phyloP scores from a whole-genome alignment of 2,888 invertebrate genomes.

The Aphrophora alni region DNA sequence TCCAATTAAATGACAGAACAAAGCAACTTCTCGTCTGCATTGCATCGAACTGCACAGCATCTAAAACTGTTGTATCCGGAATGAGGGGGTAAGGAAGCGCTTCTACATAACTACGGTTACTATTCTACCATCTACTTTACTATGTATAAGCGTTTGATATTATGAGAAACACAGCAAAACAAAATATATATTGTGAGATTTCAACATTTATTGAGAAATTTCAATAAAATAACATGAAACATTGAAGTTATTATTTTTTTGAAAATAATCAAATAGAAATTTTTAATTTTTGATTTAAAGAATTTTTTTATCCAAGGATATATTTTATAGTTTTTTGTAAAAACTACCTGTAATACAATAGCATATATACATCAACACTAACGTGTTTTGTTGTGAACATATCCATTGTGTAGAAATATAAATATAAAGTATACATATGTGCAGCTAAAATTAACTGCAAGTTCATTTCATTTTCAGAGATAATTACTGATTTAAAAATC shows the following conservation, averaged over 20 bases:
- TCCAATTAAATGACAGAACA: background rate
- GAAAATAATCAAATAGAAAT: background rate
- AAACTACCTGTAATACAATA: too few relatives aligned
- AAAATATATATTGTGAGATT: background rate
- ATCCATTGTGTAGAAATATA: background rate
- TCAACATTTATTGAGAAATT: background rate
- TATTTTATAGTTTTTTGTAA: background rate
- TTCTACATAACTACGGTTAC: conserved; percentile 22
- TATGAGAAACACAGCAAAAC: conserved; percentile 4
- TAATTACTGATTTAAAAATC: too few relatives aligned
- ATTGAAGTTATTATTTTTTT: background rate
- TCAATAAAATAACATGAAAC: background rate
- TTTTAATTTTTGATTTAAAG: background rate
- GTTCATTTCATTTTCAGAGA: too few relatives aligned
- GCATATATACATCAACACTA: too few relatives aligned
- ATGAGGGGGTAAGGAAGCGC: background rate
- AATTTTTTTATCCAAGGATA: background rate
- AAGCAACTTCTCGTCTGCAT: background rate
- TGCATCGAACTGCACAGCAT: background rate
- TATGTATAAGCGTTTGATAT: conserved; percentile 25
- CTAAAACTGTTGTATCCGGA: background rate
- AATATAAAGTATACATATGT: too few relatives aligned
- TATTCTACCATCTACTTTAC: conserved; percentile 32
- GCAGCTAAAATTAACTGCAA: too few relatives aligned
- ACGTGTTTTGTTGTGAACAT: too few relatives aligned